Conservation (phyloP, 2,797 vertebrate genomes). For the Rhinoraja longicauda region DNA sequence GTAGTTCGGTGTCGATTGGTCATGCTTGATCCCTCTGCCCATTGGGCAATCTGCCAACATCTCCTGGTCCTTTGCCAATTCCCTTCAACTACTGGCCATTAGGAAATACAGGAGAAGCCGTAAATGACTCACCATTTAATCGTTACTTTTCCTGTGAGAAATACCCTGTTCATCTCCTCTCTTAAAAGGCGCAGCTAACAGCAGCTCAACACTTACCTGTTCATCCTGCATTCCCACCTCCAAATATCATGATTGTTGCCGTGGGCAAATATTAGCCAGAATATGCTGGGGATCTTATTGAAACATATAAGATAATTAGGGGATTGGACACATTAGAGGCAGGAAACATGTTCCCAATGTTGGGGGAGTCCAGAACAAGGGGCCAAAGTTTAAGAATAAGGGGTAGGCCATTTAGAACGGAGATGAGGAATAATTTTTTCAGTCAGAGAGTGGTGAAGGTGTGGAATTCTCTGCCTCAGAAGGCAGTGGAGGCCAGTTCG, state of each 20-base stretch:
- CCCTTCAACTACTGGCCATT: background rate
- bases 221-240: background rate
- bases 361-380: too few relatives aligned
- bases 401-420: too few relatives aligned
- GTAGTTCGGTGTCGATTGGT: background rate
- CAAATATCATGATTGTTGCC: background rate
- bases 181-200: background rate
- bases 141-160: conserved; percentile 8
- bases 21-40: conserved; percentile 6
- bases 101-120: background rate
- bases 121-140: conserved; percentile 27
- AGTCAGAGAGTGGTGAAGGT: too few relatives aligned
- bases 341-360: too few relatives aligned
- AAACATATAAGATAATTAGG: too few relatives aligned
- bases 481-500: too few relatives aligned
- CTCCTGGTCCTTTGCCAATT: conserved; percentile 23
- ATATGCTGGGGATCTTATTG: too few relatives aligned
- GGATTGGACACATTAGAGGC: too few relatives aligned
- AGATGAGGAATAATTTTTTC: too few relatives aligned
- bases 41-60: background rate
- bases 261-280: background rate
- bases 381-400: too few relatives aligned
- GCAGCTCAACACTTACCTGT: background rate
- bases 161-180: background rate
- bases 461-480: too few relatives aligned